Conservation (phyloP, 2,113 vertebrate genomes). For the Trinectes maculatus region DNA sequence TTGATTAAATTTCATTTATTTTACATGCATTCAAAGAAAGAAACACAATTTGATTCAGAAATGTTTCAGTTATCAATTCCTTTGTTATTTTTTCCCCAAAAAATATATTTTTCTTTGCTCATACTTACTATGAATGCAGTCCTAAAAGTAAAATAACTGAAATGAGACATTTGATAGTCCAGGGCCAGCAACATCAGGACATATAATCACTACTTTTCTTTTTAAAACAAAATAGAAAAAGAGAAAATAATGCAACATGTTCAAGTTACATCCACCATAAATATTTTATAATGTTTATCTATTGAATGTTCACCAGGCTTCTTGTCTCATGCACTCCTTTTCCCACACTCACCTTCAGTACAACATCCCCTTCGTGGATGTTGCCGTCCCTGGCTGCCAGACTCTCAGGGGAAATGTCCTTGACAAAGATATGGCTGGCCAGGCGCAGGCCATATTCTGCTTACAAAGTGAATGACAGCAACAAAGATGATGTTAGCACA, state of each 20-base stretch:
- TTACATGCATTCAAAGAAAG: neutral
- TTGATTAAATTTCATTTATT: neutral
- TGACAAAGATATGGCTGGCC: slow-evolving; percentile 99
- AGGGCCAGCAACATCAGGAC: neutral
- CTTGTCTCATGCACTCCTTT: slow-evolving; percentile 2
- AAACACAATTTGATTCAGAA: neutral
- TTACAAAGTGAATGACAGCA: slow-evolving; percentile 81
- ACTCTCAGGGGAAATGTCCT: slow-evolving; percentile 99
- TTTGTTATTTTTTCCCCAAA: no score
- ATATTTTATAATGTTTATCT: slow-evolving; percentile 3
- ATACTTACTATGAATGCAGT: slow-evolving; percentile 1
- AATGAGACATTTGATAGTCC: slow-evolving; percentile 1
- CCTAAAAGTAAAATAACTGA: slow-evolving; percentile 6
- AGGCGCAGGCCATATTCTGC: slow-evolving; percentile 98
- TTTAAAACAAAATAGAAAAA: neutral
- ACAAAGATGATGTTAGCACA: slow-evolving; percentile 81
- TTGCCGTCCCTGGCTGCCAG: slow-evolving; percentile 97
- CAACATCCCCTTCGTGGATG: slow-evolving; percentile 99
- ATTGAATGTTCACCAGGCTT: slow-evolving; percentile 6
- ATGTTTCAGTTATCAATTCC: no score
- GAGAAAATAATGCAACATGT: neutral
- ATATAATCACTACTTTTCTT: neutral
- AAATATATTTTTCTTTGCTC: no score
- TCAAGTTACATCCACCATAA: neutral
- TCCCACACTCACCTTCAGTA: slow-evolving; percentile 89